These are phyloP conservation scores for Ericerus pela DNA, from an alignment of 1,140 invertebrate genomes.

Conservation along the genomic window DNA sequence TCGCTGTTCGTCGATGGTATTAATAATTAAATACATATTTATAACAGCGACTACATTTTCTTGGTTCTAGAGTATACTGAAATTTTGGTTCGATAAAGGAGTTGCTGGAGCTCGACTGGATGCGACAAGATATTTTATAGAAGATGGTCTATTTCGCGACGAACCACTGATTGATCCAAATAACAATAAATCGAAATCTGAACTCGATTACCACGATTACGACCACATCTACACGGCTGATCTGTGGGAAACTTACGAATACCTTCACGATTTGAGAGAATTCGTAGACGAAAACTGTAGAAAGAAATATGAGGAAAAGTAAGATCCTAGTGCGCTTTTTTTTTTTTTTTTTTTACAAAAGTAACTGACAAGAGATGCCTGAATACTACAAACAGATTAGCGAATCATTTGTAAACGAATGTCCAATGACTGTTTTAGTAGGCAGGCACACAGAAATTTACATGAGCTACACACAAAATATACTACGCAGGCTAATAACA, in stretches of 20 bases:
- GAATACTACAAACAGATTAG: no score
- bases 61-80: constrained; percentile 31
- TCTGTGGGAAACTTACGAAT: constrained; percentile 40
- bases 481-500: no score
- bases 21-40: neutral
- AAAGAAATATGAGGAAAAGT: constrained; percentile 15
- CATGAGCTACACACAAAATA: no score
- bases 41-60: neutral
- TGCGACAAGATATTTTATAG: constrained; percentile 36
- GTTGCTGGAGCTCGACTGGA: constrained; percentile 54
- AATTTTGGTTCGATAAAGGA: constrained; percentile 48
- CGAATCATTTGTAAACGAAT: no score
- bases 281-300: constrained; percentile 40
- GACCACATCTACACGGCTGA: constrained; percentile 47
- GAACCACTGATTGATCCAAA: constrained; percentile 21
- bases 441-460: no score
- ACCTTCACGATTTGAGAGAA: constrained; percentile 45
- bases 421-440: no score
- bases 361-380: no score
- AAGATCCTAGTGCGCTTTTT: no score
- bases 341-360: no score
- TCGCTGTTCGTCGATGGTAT: no score
- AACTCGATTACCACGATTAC: constrained; percentile 27
- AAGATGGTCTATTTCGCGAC: constrained; percentile 30
- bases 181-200: neutral